A percentile compares a stretch with the other conserved stretches of the same genome.
Conservation (phyloP, 2,797 vertebrate genomes). For the Oryzias dopingdopingensis region DNA sequence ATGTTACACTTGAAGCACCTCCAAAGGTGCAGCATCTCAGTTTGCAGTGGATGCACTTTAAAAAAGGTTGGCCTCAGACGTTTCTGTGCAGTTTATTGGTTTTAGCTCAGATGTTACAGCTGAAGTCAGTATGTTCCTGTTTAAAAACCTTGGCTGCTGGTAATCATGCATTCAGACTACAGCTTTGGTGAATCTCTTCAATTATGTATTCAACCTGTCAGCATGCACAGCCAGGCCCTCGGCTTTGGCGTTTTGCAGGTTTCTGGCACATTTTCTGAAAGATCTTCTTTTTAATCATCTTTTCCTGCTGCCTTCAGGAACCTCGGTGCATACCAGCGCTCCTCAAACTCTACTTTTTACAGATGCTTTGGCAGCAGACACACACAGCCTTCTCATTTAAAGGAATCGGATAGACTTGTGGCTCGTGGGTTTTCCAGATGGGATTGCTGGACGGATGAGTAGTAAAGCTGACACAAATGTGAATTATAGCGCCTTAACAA, state of each 20-base stretch:
- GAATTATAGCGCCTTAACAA: conserved; percentile 56
- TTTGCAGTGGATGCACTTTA: too few species aligned
- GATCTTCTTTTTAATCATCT: conserved; percentile 37
- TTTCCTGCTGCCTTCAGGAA: conserved; percentile 33
- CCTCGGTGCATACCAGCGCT: conserved; percentile 45
- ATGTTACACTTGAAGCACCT: too few species aligned
- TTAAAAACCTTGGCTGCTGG: too few species aligned
- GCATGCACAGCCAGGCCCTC: too few species aligned
- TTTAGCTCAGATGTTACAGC: too few species aligned
- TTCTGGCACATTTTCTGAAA: conserved; percentile 27
- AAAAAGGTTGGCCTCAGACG: too few species aligned
- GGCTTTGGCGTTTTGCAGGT: neutral
- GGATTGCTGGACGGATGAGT: conserved; percentile 26
- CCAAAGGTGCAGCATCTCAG: too few species aligned
- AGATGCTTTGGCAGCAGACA: conserved; percentile 58
- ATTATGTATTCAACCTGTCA: too few species aligned
- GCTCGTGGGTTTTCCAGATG: conserved; percentile 74
- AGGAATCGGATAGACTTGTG: conserved; percentile 61
- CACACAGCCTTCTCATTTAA: conserved; percentile 45
- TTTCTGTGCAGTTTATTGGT: too few species aligned
- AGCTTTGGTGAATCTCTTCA: too few species aligned
- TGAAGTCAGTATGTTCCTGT: too few species aligned
- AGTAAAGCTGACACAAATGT: conserved; percentile 28
- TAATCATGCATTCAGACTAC: too few species aligned
- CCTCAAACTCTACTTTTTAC: conserved; percentile 62